Evolutionary conservation across 1,140 invertebrate genomes (phyloP).

Genomic region (Adelges cooleyi): DNA sequence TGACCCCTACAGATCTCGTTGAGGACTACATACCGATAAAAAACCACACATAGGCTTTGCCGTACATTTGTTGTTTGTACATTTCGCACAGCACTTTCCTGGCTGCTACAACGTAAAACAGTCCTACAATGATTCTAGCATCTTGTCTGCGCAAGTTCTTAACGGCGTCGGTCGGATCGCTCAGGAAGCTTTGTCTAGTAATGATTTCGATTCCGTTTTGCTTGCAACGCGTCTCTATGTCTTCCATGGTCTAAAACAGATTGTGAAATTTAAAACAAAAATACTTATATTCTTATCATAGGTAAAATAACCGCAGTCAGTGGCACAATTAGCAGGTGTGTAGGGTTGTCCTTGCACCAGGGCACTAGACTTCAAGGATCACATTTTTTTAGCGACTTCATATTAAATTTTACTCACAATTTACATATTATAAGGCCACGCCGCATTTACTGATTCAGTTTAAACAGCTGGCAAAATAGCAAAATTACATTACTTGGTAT

Average conservation of each 20-base stretch:
- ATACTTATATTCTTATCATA: no score
- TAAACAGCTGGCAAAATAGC: no score
- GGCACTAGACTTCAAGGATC: no score
- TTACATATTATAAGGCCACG: no score
- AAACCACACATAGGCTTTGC: constrained; percentile 96
- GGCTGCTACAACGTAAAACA: constrained; percentile 96
- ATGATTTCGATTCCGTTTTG: constrained; percentile 87
- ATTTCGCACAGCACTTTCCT: constrained; percentile 92
- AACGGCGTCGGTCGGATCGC: constrained; percentile 91
- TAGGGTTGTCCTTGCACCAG: no score
- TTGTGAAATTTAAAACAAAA: no score
- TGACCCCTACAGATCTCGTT: background rate
- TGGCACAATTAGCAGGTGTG: no score
- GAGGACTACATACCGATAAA: constrained; percentile 66
- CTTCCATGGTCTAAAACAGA: constrained; percentile 82
- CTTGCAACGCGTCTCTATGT: constrained; percentile 89
- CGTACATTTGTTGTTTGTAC: constrained; percentile 88
- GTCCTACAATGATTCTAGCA: constrained; percentile 90
- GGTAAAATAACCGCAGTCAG: no score
- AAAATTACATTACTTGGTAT: no score
- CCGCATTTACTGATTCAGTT: no score
- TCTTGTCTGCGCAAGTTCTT: constrained; percentile 85
- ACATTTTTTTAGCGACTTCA: no score
- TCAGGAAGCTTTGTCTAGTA: constrained; percentile 91
- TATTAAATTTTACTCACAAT: no score